phyloP scores from a whole-genome alignment of 1,140 invertebrate species.

The Neodiprion virginianus region DNA sequence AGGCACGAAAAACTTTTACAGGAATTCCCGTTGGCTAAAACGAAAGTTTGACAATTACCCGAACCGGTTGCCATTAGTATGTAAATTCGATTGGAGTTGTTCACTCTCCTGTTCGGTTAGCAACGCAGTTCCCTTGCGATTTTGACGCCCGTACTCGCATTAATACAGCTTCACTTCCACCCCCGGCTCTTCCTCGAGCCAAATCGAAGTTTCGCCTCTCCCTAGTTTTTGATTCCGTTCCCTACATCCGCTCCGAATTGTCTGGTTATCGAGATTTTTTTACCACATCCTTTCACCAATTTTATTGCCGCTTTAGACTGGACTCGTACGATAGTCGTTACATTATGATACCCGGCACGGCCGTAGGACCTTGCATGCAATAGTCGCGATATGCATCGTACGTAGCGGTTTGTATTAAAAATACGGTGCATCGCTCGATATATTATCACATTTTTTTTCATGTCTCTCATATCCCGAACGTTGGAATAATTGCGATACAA shows the following conservation, averaged over 20 bases:
- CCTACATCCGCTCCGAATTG: background rate
- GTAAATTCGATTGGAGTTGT: constrained; percentile 36
- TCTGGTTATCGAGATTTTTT: background rate
- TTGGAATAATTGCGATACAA: too few relatives aligned
- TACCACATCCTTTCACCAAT: background rate
- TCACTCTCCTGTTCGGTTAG: constrained; percentile 24
- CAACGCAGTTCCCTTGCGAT: constrained; percentile 6
- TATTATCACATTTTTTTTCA: too few relatives aligned
- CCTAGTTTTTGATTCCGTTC: background rate
- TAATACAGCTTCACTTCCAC: background rate
- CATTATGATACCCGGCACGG: too few relatives aligned
- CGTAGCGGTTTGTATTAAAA: too few relatives aligned
- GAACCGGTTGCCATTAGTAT: constrained; percentile 30
- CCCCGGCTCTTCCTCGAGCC: background rate
- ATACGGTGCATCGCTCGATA: too few relatives aligned
- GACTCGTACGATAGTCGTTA: too few relatives aligned
- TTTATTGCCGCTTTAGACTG: too few relatives aligned
- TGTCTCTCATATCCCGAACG: too few relatives aligned
- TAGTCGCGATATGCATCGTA: too few relatives aligned
- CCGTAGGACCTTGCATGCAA: too few relatives aligned
- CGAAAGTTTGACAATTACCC: constrained; percentile 38
- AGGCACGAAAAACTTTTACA: constrained; percentile 18
- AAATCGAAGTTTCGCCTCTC: background rate
- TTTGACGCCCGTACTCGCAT: constrained; percentile 9
- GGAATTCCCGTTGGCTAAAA: constrained; percentile 23